Conservation (phyloP, 2,113 vertebrate species). For the Plotosus lineatus region DNA sequence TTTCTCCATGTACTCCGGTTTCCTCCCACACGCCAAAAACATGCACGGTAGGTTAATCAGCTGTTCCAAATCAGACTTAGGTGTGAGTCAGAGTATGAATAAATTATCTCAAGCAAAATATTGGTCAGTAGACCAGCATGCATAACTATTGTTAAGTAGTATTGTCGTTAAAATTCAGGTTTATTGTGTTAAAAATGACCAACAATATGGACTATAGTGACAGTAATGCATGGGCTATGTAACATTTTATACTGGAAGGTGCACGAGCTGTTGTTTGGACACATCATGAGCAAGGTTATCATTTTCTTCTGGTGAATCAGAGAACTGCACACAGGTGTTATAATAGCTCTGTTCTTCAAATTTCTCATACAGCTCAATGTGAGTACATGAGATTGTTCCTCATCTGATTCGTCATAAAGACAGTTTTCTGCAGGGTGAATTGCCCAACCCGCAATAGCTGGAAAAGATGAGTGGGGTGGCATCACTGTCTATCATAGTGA, state of each 20-base stretch:
- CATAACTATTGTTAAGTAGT: neutral
- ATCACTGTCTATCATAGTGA: neutral
- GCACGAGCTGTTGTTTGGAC: neutral
- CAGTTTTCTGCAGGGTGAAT: neutral
- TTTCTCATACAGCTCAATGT: neutral
- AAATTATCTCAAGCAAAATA: neutral
- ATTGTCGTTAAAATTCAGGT: neutral
- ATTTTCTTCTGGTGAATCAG: neutral
- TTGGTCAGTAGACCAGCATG: neutral
- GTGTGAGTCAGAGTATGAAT: too few relatives aligned
- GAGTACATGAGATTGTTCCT: neutral
- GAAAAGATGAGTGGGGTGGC: neutral
- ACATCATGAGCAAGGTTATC: neutral
- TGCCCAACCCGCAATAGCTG: too few relatives aligned
- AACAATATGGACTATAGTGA: neutral
- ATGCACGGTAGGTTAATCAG: too few relatives aligned
- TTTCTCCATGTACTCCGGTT: too few relatives aligned
- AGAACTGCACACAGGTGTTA: conserved; percentile 1
- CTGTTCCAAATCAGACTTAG: too few relatives aligned
- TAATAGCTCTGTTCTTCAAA: neutral
- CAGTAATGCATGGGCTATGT: neutral
- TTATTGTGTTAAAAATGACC: neutral
- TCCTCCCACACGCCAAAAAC: too few relatives aligned
- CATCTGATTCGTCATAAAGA: neutral
- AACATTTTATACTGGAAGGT: neutral